Base-by-base conservation (phyloP, 1,140 invertebrate genomes). In the Neodiprion virginianus region DNA sequence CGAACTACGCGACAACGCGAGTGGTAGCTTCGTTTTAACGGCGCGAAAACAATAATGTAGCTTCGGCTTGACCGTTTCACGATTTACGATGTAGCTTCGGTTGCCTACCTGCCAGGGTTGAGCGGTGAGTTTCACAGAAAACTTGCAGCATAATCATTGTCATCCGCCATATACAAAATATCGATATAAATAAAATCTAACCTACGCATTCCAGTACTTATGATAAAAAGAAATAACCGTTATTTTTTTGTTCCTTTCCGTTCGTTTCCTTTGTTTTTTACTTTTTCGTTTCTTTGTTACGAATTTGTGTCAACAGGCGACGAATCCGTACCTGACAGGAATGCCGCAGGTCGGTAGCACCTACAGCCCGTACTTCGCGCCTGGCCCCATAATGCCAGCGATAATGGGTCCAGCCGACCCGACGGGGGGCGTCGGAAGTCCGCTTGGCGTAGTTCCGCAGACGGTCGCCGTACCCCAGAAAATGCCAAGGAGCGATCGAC, bases 401-500 rank as follows among this genome's bases (percentile, higher is more conserved):
- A 91, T 94, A 87, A 93, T 96, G 89, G 92, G 95, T 78, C 93
- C 94, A 67, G 94, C 94, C 74, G 95, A 96, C 88, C 95, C 94
- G 67, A 90, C 90, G 78, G 91, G 90, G 76, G 28, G 28, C 28
- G 91, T 91, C 72, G 90, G 91, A 79, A 93, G 93, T 80, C 93
- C 93, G 49, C 87, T 94, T 71, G 92, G 93, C 79, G 93, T 94
- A 81, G 95, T 96, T 81, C 95, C 93, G 85, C 95, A 96, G 89
- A 94, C 94, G 79, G 94, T 96, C 71, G 92, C 94, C 78, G 90
- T 92, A 89, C 95, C 95, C 90, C 96, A 97, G 91, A 98, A 98
- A 91, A 92, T 97, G 91, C 95, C 95, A 77, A 93, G 97, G 87
- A 96, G 96, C 85, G 97, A 98, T 90, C 93, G 97, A 91, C 93